Conservation (phyloP, 2,797 vertebrate genomes). For the Cynodonichthys magdalenae region DNA sequence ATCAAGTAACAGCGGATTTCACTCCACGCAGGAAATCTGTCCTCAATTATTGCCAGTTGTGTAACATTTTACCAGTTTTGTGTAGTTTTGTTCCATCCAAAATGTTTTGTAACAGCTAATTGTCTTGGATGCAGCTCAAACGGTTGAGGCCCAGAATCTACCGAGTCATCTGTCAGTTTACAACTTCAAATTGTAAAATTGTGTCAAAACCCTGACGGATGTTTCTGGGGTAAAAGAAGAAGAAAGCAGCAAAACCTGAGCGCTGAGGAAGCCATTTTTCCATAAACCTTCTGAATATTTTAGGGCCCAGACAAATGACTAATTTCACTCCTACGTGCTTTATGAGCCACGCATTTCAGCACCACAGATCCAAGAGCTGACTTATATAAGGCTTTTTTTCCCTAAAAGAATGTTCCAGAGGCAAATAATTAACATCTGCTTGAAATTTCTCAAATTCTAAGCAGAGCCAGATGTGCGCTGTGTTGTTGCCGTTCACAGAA, state of each 20-base stretch:
- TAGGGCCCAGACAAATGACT: not conserved
- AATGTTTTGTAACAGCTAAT: conserved; percentile 55
- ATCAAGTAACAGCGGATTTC: conserved; percentile 62
- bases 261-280: not conserved
- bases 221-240: conserved; percentile 15
- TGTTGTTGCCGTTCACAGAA: conserved; percentile 23
- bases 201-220: conserved; percentile 8
- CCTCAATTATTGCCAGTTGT: conserved; percentile 58
- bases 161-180: no score
- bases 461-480: conserved; percentile 47
- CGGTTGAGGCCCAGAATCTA: conserved; percentile 12
- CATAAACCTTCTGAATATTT: conserved; percentile 17
- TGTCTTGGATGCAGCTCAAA: conserved; percentile 32
- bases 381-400: conserved; percentile 25
- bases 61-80: conserved; percentile 62
- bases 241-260: not conserved
- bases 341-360: conserved; percentile 26
- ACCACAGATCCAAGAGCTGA: conserved; percentile 16
- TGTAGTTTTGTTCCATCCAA: conserved; percentile 51
- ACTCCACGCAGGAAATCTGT: conserved; percentile 68
- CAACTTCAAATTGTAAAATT: conserved; percentile 15
- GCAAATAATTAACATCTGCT: conserved; percentile 59
- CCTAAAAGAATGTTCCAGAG: conserved; percentile 44
- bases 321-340: conserved; percentile 10
- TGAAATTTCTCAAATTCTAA: conserved; percentile 48